These are phyloP conservation scores for Sphenodon punctatus DNA, from an alignment of 2,797 vertebrate species.

Conservation along the genomic window DNA sequence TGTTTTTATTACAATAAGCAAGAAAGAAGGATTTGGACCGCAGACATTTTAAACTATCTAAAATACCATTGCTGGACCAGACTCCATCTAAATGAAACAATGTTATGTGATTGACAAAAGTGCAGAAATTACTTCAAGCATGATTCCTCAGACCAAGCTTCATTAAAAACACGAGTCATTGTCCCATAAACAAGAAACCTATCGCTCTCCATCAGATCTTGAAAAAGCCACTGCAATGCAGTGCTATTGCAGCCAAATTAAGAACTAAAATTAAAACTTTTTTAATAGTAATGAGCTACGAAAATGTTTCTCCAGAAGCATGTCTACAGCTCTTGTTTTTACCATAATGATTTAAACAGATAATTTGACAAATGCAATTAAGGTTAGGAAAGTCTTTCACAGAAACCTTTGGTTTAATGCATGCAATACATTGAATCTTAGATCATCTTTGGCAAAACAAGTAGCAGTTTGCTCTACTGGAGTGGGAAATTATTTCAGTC, in stretches of 20 bases:
- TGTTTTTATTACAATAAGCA: neutral
- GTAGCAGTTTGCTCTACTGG: slow-evolving; percentile 35
- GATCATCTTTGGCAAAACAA: slow-evolving; percentile 22
- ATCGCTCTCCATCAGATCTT: slow-evolving; percentile 38
- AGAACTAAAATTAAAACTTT: slow-evolving; percentile 22
- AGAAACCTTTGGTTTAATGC: slow-evolving; percentile 1
- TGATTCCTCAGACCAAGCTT: neutral
- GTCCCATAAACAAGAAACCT: slow-evolving; percentile 22
- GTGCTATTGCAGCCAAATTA: slow-evolving; percentile 12
- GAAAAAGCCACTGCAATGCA: neutral
- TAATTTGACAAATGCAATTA: slow-evolving; percentile 13
- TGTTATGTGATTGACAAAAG: slow-evolving; percentile 25
- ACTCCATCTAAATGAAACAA: slow-evolving; percentile 29
- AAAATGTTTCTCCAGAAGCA: neutral
- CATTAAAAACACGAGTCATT: slow-evolving; percentile 43
- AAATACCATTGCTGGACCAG: neutral
- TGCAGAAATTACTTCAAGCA: neutral
- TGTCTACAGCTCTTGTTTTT: slow-evolving; percentile 3
- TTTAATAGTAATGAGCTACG: neutral
- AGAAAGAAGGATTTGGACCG: neutral
- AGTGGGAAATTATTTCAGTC: neutral
- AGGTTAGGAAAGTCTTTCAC: slow-evolving; percentile 15
- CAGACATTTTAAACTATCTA: neutral
- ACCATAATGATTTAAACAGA: slow-evolving; percentile 17
- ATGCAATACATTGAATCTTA: neutral